Percentiles rank a stretch among this genome's conserved stretches.
Evolutionary conservation across 2,888 invertebrate species (phyloP).

Genomic region (Ctenicera cuprea): DNA sequence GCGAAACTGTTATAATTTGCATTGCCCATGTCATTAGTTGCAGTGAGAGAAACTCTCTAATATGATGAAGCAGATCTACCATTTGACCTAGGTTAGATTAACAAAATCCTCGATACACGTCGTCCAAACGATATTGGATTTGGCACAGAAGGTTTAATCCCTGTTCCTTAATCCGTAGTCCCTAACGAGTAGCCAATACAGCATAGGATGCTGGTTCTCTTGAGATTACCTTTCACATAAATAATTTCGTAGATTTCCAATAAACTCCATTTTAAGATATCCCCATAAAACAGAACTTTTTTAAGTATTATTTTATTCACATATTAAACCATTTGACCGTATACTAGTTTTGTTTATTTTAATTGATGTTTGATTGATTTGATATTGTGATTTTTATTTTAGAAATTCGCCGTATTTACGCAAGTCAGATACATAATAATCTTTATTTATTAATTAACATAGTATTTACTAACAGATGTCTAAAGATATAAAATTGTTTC

Average conservation of each 20-base stretch:
- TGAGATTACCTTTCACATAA: slow-evolving; percentile 13
- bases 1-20: too few species aligned
- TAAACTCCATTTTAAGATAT: slow-evolving; percentile 3
- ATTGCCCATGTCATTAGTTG: too few species aligned
- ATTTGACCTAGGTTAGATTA: slow-evolving; percentile 6
- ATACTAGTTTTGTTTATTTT: neutral
- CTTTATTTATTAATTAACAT: too few species aligned
- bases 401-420: too few species aligned
- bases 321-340: neutral
- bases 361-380: too few species aligned
- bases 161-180: slow-evolving; percentile 14
- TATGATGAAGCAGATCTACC: neutral
- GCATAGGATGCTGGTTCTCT: slow-evolving; percentile 5
- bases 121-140: slow-evolving; percentile 24
- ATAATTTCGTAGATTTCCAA: slow-evolving; percentile 4
- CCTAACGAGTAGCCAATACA: slow-evolving; percentile 17
- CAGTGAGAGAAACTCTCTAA: too few species aligned
- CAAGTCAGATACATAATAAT: too few species aligned
- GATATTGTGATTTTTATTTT: too few species aligned
- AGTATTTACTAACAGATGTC: too few species aligned
- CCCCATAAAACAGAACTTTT: neutral
- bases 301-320: neutral
- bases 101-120: slow-evolving; percentile 14
- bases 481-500: too few species aligned
- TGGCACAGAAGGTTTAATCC: slow-evolving; percentile 16